Base-by-base conservation (phyloP, 2,113 vertebrate genomes). In the Melospiza georgiana region DNA sequence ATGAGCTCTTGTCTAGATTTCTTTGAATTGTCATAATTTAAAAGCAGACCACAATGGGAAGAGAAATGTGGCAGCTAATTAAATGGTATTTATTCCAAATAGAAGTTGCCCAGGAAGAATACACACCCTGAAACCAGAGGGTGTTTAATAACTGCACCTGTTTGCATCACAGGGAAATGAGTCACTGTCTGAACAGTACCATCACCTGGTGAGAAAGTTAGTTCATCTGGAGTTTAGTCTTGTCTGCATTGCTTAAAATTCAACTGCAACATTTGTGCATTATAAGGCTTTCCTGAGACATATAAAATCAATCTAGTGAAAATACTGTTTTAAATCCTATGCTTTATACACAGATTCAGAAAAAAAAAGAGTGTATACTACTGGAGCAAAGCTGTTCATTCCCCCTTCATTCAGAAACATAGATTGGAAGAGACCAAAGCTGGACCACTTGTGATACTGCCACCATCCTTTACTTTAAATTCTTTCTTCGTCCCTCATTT, bases 391-490 rank as follows among this genome's bases (percentile, higher is more conserved):
- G 33, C 5, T 85, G 4, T 37, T 59, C 15, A 10, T 71, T 43
- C 41, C 10, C 16, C 11, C 20, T 73, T 52, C 24, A 15, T 69
- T 80, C n/a, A 35, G 72, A 80, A 80, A 55, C 28, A 35, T 3
- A 55, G 6, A 25, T 11, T 72, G 33, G 23, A 76, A 83, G 23
- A 73, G 15, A 80, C 8, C 10, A 41, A 73, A 71, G 19, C 37
- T 46, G 54, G 18, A 74, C 2, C 0, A 1, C 49, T 73, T 1
- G 1, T 44, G 55, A 39, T 20, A 52, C 12, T 46, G 30, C 6
- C 21, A 27, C 15, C 22, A 8, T 33, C 35, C 43, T 79, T 63
- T 21, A 43, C 16, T 58, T 82, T 76, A 90, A 75, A 90, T 25
- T 35, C 4, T 15, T 72, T 76, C 57, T 61, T 80, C 9, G 24